Base-by-base conservation (phyloP, 2,888 invertebrate species). In the Omphaloscelis lunosa region DNA sequence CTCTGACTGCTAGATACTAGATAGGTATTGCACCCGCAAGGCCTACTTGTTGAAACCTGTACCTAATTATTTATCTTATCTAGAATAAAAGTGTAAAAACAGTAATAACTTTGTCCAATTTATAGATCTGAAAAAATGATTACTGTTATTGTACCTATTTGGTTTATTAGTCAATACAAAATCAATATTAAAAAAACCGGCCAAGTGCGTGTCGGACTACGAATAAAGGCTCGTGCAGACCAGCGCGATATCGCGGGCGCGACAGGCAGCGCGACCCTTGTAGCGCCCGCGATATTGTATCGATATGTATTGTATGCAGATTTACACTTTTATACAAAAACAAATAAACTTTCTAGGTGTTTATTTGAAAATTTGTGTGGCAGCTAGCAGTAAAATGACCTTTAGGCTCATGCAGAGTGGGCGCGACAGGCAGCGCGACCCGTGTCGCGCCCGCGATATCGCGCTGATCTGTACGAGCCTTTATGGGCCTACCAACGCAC, bases 41-140 rank as follows among this genome's bases (percentile, higher is more conserved):
- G 51, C 63, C 75, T 48, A 65, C 68, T 75, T 59, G 41, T 80
- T 65, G 6, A 59, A 74, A 80, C 45, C 53, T 79, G 79, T 72
- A 66, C 45, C 34, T 72, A 66, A 34, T 34, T 53, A 72, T 59
- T 45, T 53, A 72, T 59, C 58, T 66, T 72, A 79, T 53, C 72
- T 75, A 59, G 45, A 72, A 79, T 45, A 39, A 59, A 51, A 71
- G 17, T 41, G 9, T 15, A 51, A 41, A 59, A 59, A 29, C 8
- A 59, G 0, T 20, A 20, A 29, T 34, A 11, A 34, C 29, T 61
- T 34, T 34, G 61, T 61, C 61, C 4, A 34, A 61, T 61, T 23
- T 63, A 39, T 71, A 58, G 56, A 63, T 70, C 27, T 15, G 23
- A 61, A 39, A n/a, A 39, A 56, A 7, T 0, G 1, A 41, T 11